Evolutionary conservation across 1,140 invertebrate species (phyloP), one percentile per base, ranked within the genome.

Genomic region (Hermetia illucens): DNA sequence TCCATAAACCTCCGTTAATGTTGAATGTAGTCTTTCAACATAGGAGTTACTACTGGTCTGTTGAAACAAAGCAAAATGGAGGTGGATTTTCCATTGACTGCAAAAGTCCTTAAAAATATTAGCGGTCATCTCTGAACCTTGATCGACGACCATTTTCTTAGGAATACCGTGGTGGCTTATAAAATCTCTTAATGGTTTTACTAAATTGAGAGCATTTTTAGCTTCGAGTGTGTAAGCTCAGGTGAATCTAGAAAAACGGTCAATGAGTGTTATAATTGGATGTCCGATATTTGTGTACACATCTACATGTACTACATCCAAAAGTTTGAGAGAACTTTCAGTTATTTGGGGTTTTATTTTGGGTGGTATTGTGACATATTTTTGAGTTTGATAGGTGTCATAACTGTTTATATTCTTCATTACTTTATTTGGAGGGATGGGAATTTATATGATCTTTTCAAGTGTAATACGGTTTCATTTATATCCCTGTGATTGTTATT

Each of bases 391-490:
- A 27, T 47, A 54, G 13, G 47, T 45, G 31, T 50, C 42, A 30
- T 50, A 50, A 19, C 27, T 16, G 38, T 49, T 49, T n/a, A 52
- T 37, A 32, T 38, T 49, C 13, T 44, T 41, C 38, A 32, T 29
- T 13, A 53, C 44, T 27, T 44, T 36, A 21, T 44, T 39, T 53
- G 39, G 45, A 62, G 52, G 13, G 51, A 53, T 15, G 56, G 55
- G 51, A 58, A 62, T 40, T 53, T 53, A 41, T 52, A 60, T 29
- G 53, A 48, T 40, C 44, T 41, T 40, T 50, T 47, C n/a, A 61
- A 16, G 10, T 52, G 47, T 46, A 51, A 51, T 30, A 44, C 44
- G 0, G 49, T 61, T 53, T 62, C 58, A 3, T 51, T 44, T 24
- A 53, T 56, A 22, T 53, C 55, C 30, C 54, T 41, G 39, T 61